Percentiles rank a stretch among this genome's conserved stretches.
Evolutionary conservation across 1,140 invertebrate genomes (phyloP).

Genomic region (Pantala flavescens): DNA sequence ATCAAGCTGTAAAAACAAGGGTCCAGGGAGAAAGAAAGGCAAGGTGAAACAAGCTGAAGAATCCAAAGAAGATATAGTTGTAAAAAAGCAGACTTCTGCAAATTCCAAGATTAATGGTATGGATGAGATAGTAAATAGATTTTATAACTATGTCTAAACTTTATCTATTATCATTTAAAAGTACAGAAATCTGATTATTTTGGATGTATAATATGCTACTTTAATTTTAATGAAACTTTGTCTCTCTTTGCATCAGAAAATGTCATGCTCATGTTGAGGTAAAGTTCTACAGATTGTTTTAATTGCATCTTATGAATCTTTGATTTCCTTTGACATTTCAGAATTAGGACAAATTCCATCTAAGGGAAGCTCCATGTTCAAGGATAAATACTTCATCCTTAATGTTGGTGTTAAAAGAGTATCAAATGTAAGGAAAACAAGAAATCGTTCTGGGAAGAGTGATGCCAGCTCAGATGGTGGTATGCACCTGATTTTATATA

Average conservation of each 20-base stretch:
- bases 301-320: neutral
- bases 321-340: neutral
- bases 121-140: too few species aligned
- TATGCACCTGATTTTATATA: neutral
- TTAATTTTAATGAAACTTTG: too few species aligned
- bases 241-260: too few species aligned
- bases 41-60: neutral
- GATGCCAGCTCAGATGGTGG: neutral
- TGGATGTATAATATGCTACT: too few species aligned
- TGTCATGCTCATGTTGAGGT: too few species aligned
- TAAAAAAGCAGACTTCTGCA: too few species aligned
- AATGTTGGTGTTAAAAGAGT: neutral
- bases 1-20: neutral
- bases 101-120: too few species aligned
- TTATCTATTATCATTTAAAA: too few species aligned
- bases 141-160: too few species aligned
- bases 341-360: neutral
- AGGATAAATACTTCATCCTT: neutral
- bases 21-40: neutral
- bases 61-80: too few species aligned
- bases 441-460: neutral
- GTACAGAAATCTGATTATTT: too few species aligned
- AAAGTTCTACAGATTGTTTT: too few species aligned
- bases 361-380: neutral
- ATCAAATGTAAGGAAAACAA: neutral